Evolutionary conservation across 2,113 vertebrate genomes (phyloP).

Genomic region (Cacatua alba): DNA sequence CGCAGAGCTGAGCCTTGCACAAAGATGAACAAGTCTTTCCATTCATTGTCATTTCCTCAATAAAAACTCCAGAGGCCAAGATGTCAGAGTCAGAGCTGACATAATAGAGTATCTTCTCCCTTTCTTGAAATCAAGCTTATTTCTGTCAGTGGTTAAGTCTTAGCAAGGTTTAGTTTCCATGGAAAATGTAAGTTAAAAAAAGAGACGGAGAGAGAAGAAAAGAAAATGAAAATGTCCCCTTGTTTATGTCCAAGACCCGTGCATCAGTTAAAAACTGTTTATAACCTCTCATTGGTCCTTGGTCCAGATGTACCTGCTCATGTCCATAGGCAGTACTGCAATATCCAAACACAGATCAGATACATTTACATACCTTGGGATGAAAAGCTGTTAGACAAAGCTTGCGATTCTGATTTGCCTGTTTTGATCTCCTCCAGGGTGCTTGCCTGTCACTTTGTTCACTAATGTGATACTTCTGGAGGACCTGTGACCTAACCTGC

Average conservation of each 20-base stretch:
- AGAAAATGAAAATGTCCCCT: not conserved
- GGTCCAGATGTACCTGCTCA: not conserved
- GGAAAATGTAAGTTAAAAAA: not conserved
- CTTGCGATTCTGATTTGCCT: not conserved
- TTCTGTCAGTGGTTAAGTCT: not conserved
- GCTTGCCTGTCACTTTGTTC: not conserved
- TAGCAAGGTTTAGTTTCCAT: not conserved
- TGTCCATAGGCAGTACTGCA: not conserved
- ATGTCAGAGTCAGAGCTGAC: not conserved
- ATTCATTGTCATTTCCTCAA: not conserved
- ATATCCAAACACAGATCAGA: not conserved
- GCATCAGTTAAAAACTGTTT: not conserved
- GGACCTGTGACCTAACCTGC: not conserved
- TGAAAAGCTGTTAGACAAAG: not conserved
- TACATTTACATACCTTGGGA: not conserved
- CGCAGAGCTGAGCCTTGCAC: not conserved
- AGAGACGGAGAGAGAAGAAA: not conserved
- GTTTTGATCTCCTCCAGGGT: not conserved
- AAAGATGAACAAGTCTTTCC: not conserved
- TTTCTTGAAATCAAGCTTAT: not conserved
- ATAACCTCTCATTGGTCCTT: not conserved
- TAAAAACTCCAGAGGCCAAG: not conserved
- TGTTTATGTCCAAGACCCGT: not conserved
- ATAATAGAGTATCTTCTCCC: not conserved
- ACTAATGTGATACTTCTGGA: not conserved